Conservation (phyloP, 2,113 vertebrate genomes). For the Dasyornis broadbenti region DNA sequence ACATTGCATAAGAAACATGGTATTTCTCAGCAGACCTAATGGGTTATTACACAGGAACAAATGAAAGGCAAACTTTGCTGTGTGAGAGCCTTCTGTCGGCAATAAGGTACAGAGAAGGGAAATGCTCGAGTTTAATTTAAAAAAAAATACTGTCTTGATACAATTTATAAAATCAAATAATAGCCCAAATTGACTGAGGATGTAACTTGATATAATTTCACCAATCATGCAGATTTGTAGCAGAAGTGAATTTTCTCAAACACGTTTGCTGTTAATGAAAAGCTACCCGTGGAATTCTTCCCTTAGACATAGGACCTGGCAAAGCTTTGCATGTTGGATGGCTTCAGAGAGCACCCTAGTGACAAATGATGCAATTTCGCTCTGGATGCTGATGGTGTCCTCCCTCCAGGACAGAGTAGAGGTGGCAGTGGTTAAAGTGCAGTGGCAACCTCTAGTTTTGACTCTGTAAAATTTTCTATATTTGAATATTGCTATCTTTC, state of each 20-base stretch:
- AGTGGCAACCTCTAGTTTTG: not conserved
- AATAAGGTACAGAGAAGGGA: not conserved
- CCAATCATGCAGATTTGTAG: not conserved
- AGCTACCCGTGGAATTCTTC: not conserved
- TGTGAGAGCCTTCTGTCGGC: not conserved
- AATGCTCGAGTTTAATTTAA: not conserved
- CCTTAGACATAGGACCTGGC: rapidly evolving
- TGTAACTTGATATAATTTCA: not conserved
- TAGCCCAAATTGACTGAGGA: not conserved
- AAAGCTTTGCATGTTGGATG: rapidly evolving
- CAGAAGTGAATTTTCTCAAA: not conserved
- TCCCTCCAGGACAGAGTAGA: not conserved
- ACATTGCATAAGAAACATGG: slow-evolving; percentile 36
- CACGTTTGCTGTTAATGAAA: not conserved
- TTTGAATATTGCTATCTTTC: not conserved
- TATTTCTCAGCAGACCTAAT: slow-evolving; percentile 38
- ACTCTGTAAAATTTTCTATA: not conserved
- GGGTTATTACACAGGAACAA: slow-evolving; percentile 50
- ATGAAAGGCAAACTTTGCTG: slow-evolving; percentile 54
- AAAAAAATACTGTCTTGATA: not conserved
- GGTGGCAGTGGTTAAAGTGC: not conserved
- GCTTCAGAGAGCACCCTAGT: not conserved
- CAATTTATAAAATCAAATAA: slow-evolving; percentile 32
- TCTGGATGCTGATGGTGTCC: not conserved
- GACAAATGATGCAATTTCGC: not conserved